phyloP scores from a whole-genome alignment of 2,797 vertebrate genomes.

The Vultur gryphus region DNA sequence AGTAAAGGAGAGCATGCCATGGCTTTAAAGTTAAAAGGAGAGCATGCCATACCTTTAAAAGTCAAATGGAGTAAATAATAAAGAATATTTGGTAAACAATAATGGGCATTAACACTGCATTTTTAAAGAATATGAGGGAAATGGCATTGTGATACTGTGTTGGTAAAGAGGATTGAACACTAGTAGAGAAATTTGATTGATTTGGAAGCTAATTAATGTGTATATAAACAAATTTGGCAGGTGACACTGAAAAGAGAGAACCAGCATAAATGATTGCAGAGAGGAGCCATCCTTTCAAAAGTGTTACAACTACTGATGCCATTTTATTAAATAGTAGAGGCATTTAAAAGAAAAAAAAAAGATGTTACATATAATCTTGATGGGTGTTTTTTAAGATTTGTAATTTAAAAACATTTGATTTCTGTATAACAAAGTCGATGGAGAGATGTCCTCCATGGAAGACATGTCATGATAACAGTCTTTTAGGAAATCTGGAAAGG shows the following conservation, averaged over 20 bases:
- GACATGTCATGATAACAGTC: rapidly evolving
- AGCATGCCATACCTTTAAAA: background rate
- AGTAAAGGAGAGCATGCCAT: background rate
- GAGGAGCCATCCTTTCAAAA: background rate
- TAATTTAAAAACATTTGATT: background rate
- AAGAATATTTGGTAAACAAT: background rate
- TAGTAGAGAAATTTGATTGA: background rate
- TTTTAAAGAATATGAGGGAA: background rate
- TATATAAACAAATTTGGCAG: background rate
- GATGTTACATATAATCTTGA: background rate
- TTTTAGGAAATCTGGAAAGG: background rate
- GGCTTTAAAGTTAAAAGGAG: background rate
- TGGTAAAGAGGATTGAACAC: background rate
- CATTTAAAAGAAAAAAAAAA: background rate
- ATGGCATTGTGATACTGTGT: background rate
- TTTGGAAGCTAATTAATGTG: background rate
- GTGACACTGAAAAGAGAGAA: background rate
- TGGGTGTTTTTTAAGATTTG: background rate
- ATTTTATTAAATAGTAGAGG: background rate
- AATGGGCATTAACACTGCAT: rapidly evolving
- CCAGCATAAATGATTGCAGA: background rate
- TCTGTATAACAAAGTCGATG: background rate
- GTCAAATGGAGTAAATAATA: background rate
- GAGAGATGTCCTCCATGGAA: background rate
- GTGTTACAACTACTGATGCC: background rate